Conservation (phyloP, 2,797 vertebrate species). For the Thripadectes ignobilis region DNA sequence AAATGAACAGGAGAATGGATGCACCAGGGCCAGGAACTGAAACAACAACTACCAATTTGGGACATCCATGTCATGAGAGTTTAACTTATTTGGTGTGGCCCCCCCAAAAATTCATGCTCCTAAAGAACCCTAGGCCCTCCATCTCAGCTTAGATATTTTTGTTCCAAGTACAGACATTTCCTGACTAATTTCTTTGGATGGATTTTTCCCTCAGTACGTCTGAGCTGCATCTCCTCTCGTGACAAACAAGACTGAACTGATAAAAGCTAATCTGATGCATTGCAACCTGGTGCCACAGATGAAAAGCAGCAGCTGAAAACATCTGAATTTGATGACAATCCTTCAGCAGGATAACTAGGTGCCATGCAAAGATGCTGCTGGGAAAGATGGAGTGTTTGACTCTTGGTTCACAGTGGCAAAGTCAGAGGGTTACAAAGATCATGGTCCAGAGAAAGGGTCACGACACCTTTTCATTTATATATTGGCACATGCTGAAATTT, state of each 20-base stretch:
- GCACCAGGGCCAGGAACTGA: background rate
- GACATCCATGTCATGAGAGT: background rate
- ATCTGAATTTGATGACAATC: slow-evolving; percentile 12
- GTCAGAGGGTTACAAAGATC: background rate
- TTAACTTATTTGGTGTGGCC: background rate
- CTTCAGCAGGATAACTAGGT: background rate
- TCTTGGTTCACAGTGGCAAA: background rate
- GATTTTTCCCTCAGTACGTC: background rate
- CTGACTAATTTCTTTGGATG: background rate
- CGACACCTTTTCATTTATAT: background rate
- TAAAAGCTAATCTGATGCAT: background rate
- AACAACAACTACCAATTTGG: background rate
- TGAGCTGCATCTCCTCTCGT: background rate
- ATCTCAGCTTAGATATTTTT: background rate
- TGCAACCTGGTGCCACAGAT: background rate
- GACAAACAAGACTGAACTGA: background rate
- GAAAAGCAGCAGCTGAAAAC: slow-evolving; percentile 26
- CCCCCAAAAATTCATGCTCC: background rate
- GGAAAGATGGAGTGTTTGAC: background rate
- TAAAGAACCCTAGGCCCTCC: background rate
- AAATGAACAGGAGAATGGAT: background rate
- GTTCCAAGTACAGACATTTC: background rate
- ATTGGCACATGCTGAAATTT: background rate
- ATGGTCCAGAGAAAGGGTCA: background rate
- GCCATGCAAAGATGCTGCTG: background rate